Base-by-base conservation (phyloP, 2,113 vertebrate genomes). In the Podocnemis expansa region DNA sequence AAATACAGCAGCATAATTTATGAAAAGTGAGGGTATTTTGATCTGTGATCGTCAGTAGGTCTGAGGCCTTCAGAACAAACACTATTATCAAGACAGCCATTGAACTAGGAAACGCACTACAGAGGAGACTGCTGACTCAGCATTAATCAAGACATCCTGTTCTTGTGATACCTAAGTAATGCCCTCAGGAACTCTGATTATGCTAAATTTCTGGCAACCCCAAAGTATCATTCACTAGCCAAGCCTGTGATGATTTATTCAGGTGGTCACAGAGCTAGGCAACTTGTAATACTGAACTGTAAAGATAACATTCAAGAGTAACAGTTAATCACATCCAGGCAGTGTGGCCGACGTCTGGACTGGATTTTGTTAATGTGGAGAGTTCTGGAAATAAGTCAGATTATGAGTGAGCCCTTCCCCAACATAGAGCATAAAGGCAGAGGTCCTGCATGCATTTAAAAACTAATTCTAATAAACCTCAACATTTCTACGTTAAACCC, bases 21-120 rank as follows among this genome's bases (percentile, higher is more conserved):
- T 96, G 88, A 91, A 94, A 93, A 97, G 88, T 29, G 78, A 95
- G 93, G 85, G 89, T 51, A 51, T 95, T 97, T 97, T 97, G 96
- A 90, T 96, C 83, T 93, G 84, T 95, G 78, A 95, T 82, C 90
- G 87, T 96, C 96, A 92, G 92, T 95, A 96, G 45, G 41, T 89
- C 94, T 81, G 49, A 90, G 94, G 95, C 96, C 94, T 96, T 96
- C 89, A 93, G 87, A 94, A 79, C 83, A 95, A 96, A 95, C 54
- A 56, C 63, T 73, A 67, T 89, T 88, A 95, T 87, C 78, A 90
- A 94, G 94, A 87, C 43, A 0, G 90, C 89, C 95, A 83, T 43
- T 94, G 96, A 96, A 95, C 85, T 94, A 76, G 87, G 94, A 96
- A 60, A 54, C 92, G 45, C 95, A 91, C 96, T 95, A 97, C 78